Base-by-base conservation (phyloP, 1,140 invertebrate species). In the Caenorhabditis briggsae region DNA sequence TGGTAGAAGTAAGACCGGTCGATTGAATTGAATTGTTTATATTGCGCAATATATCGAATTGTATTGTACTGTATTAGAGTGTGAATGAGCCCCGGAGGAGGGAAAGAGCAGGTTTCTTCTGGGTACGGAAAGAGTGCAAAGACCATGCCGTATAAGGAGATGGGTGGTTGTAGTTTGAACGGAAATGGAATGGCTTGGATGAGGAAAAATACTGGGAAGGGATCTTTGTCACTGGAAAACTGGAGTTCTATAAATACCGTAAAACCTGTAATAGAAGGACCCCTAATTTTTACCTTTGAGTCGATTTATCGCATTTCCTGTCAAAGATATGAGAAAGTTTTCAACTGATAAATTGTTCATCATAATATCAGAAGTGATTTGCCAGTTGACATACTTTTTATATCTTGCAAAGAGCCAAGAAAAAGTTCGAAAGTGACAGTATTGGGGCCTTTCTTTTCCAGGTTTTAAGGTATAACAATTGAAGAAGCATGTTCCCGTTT, bases 1-100 rank as follows among this genome's bases (percentile, higher is more conserved):
- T 23, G n/a, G 11, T 12, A 53, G n/a, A n/a, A 70, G 41, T 46
- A 14, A 50, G 11, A 11, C 16, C 18, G 20, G 53, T 33, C 50
- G 70, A n/a, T 46, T 78, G 46, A n/a, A 78, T 78, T 25, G 23
- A 58, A 70, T 70, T 70, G 41, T 70, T 70, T 78, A 78, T 53
- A 78, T 78, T 78, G 70, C 46, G 46, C 70, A 48, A 78, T 78
- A 18, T 78, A 78, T 78, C 46, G n/a, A 78, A 50, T 78, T 78
- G n/a, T 25, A 78, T 78, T 78, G 70, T 78, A 50, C 46, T 53
- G 70, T 2, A 53, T 50, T 53, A 20, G 46, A 46, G 46, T 20
- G 9, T 7, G 7, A 41, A 14, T n/a, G 12, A 46, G 3, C 5
- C 1, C 16, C 12, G 43, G 41, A 70, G 64, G 46, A 25, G 9